Evolutionary conservation across 2,113 vertebrate genomes (phyloP).

Genomic region (Oncorhynchus kisutch): DNA sequence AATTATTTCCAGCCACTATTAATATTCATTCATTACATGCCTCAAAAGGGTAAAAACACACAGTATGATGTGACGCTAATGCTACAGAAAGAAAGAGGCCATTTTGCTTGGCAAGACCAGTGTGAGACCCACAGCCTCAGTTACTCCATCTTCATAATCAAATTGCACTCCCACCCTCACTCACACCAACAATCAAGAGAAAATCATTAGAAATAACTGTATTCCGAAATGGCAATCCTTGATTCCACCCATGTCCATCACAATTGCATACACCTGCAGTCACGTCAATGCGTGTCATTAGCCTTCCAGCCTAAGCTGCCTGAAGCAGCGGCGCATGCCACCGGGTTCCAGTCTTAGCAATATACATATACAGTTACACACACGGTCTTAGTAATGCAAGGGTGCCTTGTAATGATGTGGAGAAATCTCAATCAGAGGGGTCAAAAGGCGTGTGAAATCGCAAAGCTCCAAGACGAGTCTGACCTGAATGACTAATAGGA

Average conservation of each 20-base stretch:
- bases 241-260: too few relatives aligned
- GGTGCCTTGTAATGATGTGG: slow-evolving; percentile 40
- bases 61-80: not conserved
- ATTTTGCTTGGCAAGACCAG: not conserved
- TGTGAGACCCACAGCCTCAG: not conserved
- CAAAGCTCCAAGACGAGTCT: slow-evolving; percentile 46
- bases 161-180: not conserved
- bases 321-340: not conserved
- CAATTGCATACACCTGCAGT: not conserved
- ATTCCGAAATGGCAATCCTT: not conserved
- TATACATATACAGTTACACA: not conserved
- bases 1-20: not conserved
- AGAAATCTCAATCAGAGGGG: slow-evolving; percentile 52
- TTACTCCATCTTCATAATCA: too few relatives aligned
- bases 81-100: not conserved
- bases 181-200: not conserved
- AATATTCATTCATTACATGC: too few relatives aligned
- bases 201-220: not conserved
- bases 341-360: not conserved
- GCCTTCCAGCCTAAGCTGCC: not conserved
- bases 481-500: slow-evolving; percentile 50
- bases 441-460: slow-evolving; percentile 56
- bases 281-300: not conserved
- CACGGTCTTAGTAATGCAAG: not conserved
- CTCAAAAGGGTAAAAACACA: not conserved